Base-by-base conservation (phyloP, 2,797 vertebrate genomes). In the Clarias platycephalus region DNA sequence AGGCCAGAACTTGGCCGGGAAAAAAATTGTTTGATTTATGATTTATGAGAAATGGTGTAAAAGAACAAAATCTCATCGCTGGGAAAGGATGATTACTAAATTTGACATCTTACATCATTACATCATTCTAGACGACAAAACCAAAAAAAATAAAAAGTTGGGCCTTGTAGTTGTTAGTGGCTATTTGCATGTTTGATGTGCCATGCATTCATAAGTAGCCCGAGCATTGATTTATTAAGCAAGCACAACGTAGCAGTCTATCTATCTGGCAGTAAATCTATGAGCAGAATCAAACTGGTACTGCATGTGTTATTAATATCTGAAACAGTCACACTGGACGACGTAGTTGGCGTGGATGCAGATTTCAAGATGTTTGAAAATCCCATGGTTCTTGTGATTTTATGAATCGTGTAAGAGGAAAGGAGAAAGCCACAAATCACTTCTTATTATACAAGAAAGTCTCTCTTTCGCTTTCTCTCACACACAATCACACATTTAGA, bases 401-500 rank as follows among this genome's bases (percentile, higher is more conserved):
- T 83, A 81, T 60, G 57, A 82, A 75, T 78, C 81, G 78, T 80
- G 79, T 81, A 85, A 80, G 68, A 84, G 84, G 79, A 82, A 89
- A 86, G 79, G n/a, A 82, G 68, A 79, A 58, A 55, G 78, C 67
- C 76, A 83, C 83, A 76, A 62, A 60, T 86, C 40, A 71, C 84
- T 87, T 66, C 57, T 40, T 60, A 83, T 83, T 82, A 68, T 24
- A 34, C 66, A 63, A 53, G 12, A 64, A 82, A 80, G 34, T 58
- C 40, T 15, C 70, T 16, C 22, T 31, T 18, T 4, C 26, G 20
- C 26, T 40, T 20, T 55, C 60, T 9, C 64, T 24, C 67, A 75
- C 53, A 26, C 44, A 75, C 20, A 64, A 53, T 60, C 34, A 77
- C 55, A 26, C 57, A 34, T 44, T 26, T 77, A 13, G 16, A 63